Percentiles rank a stretch among this genome's conserved stretches.
These are phyloP conservation scores for Turnix velox DNA, from an alignment of 2,113 vertebrate species.

Conservation along the genomic window DNA sequence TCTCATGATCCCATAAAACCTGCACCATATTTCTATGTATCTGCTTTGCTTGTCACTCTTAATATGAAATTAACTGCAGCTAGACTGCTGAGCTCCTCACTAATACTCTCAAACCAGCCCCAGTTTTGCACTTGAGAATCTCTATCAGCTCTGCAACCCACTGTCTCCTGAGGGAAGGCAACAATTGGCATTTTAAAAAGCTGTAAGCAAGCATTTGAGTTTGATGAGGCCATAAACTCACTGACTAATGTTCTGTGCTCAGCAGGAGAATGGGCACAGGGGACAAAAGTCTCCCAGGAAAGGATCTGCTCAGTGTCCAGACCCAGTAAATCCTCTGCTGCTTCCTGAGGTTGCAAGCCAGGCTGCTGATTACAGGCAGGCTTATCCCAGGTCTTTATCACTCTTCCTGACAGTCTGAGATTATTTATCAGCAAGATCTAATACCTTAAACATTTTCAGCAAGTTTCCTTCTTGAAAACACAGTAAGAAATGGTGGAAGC, in stretches of 20 bases:
- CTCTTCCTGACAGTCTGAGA: slow-evolving; percentile 27
- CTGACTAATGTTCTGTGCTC: background rate
- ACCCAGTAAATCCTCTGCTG: background rate
- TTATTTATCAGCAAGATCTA: slow-evolving; percentile 19
- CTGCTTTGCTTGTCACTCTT: background rate
- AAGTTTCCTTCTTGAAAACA: background rate
- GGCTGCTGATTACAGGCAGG: slow-evolving; percentile 11
- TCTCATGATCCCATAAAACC: background rate
- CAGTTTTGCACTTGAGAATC: slow-evolving; percentile 11
- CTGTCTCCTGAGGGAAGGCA: slow-evolving; percentile 11
- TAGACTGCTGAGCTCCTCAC: slow-evolving; percentile 6
- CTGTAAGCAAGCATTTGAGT: background rate
- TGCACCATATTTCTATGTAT: background rate
- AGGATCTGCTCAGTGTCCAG: slow-evolving; percentile 13
- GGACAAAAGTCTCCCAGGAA: slow-evolving; percentile 23
- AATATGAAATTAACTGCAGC: slow-evolving; percentile 36
- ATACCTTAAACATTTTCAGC: background rate
- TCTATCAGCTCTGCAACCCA: background rate
- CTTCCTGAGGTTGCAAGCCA: slow-evolving; percentile 33
- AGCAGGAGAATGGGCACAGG: background rate
- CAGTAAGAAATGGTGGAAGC: background rate
- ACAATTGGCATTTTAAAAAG: slow-evolving; percentile 29
- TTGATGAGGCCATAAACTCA: slow-evolving; percentile 10
- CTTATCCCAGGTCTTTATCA: slow-evolving; percentile 31
- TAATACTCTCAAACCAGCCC: background rate